Base-by-base conservation (phyloP, 2,797 vertebrate species). In the Rhadinocentrus ornatus region DNA sequence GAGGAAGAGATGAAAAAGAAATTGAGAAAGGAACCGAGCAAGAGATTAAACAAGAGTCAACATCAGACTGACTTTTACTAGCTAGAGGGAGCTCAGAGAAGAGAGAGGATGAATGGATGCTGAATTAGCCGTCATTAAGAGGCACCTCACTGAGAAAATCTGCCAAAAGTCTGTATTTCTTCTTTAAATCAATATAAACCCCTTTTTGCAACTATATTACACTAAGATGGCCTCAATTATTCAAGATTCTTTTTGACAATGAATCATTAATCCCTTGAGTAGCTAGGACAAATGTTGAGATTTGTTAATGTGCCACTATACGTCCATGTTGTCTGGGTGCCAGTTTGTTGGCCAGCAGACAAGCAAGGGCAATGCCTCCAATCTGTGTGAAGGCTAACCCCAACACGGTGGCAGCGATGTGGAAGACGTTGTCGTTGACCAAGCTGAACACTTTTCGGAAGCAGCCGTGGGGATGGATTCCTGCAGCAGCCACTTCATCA, bases 401-500 rank as follows among this genome's bases (percentile, higher is more conserved):
- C 65, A 98, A 83, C 32, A 96, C 96, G 2, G 95, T 90, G 8
- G 95, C 93, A 8, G 95, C 96, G 1, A 97, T 92, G 41, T 93
- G 94, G 55, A 93, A 93, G 86, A 97, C 92, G 16, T 95, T 96
- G 87, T 95, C 94, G 26, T 94, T 95, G 80, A 96, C 94, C 78
- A 97, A 93, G 81, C 93, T 94, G 46, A 94, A 94, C 70, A 96
- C 95, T 78, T 95, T 96, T 75, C 85, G 82, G 85, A 96, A 97
- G 90, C 97, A 97, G 6, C 97, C 96, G 0, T 94, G 92, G 0
- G 53, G 85, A 61, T 95, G 93, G 84, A 97, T 94, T 10, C 94
- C 87, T 0, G 60, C 86, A 0, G 75, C 62, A 0, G 54, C 76
- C 0, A 88, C 91, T 48, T 72, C 84, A 3, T 92, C 84, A 0